Percentiles rank a stretch among this genome's conserved stretches.
phyloP scores from a whole-genome alignment of 2,113 vertebrate species.

The Oryzias javanicus region DNA sequence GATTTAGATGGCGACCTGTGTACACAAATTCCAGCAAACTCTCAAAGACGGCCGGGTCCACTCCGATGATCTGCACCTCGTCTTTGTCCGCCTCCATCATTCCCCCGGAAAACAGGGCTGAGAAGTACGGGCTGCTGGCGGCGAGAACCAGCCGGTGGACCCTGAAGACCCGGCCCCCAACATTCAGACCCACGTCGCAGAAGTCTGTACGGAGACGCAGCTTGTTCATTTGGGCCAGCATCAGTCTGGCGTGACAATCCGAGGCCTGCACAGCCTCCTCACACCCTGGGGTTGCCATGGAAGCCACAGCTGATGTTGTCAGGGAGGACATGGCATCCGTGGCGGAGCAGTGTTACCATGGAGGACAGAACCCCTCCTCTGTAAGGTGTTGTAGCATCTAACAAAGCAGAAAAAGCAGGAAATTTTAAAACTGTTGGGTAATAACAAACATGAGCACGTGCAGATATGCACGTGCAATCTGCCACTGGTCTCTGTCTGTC shows the following conservation, averaged over 20 bases:
- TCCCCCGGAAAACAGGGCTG: slow-evolving; percentile 89
- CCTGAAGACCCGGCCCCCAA: slow-evolving; percentile 82
- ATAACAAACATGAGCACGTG: background rate
- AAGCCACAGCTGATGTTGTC: slow-evolving; percentile 37
- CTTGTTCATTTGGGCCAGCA: slow-evolving; percentile 92
- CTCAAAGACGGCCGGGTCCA: slow-evolving; percentile 86
- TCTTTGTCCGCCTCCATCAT: slow-evolving; percentile 91
- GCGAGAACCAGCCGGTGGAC: slow-evolving; percentile 92
- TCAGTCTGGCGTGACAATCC: slow-evolving; percentile 85
- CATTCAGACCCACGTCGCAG: slow-evolving; percentile 89
- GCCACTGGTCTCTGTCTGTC: background rate
- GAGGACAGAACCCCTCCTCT: slow-evolving; percentile 22
- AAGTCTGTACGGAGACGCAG: slow-evolving; percentile 86
- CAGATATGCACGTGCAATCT: background rate
- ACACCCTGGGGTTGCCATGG: slow-evolving; percentile 41
- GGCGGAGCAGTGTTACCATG: slow-evolving; percentile 37
- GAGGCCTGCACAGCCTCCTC: slow-evolving; percentile 73
- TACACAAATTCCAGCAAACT: slow-evolving; percentile 93
- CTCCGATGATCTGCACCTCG: slow-evolving; percentile 88
- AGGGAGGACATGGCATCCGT: slow-evolving; percentile 73
- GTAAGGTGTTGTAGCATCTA: slow-evolving; percentile 6
- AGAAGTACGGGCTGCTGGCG: slow-evolving; percentile 94
- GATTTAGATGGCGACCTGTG: slow-evolving; percentile 76
- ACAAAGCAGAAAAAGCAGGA: slow-evolving; percentile 17
- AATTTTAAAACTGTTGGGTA: background rate